Evolutionary conservation across 2,113 vertebrate genomes (phyloP), one percentile per base, ranked within the genome.

Genomic region (Cinclus cinclus): DNA sequence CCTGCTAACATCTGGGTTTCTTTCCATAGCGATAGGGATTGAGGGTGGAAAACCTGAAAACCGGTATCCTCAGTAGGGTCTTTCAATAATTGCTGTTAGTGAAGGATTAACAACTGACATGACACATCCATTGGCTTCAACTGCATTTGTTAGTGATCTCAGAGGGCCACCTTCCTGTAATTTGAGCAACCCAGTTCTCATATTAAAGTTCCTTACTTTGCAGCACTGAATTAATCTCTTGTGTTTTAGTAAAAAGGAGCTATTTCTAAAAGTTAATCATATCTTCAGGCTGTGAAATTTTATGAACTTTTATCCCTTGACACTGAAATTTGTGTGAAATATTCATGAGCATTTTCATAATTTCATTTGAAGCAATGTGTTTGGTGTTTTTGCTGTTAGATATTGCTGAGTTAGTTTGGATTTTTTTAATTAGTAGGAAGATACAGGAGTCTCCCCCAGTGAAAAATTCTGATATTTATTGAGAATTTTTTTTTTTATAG

Each of bases 221-320:
- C 35, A 59, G 42, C 13, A 42, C 2, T 42, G 73, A 77, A 62
- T 83, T 74, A 53, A 50, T 67, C 41, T 68, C 33, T 39, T 37
- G 42, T 89, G 52, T 55, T 94, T 95, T 55, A 81, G 42, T 67
- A 94, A 89, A 84, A 37, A 27, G 23, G 13, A 85, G 9, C 20
- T 65, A 30, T 92, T 93, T 84, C 88, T 85, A 83, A 92, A 94
- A 92, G 55, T 83, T 86, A 80, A 80, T 93, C 76, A 35, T 14
- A 8, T 86, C 71, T 93, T 92, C 85, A 58, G 59, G 71, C 59
- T 73, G 44, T 83, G 50, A 93, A 93, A 85, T 94, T 80, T 95
- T 76, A 88, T 86, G 80, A 94, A 59, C 63, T 76, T 86, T 94
- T 83, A 83, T 74, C 70, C 63, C 55, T 46, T 47, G 75, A 62